A percentile compares a stretch with the other conserved stretches of the same genome.
Evolutionary conservation across 1,140 invertebrate species (phyloP).

Genomic region (Babylonia areolata): DNA sequence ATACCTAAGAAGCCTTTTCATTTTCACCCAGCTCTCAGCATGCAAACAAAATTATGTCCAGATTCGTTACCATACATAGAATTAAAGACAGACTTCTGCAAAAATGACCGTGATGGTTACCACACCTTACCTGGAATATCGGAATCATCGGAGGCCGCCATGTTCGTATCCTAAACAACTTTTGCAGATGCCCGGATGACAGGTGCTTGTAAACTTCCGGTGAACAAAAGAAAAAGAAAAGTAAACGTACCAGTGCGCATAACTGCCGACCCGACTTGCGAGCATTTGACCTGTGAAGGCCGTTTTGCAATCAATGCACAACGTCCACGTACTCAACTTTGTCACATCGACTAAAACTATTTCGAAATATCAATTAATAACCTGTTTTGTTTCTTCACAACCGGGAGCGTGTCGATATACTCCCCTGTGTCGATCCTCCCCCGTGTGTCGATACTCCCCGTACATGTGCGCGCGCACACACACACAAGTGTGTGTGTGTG

Average conservation of each 20-base stretch:
- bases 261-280: too few relatives aligned
- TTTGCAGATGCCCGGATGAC: slow-evolving; percentile 61
- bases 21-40: not conserved
- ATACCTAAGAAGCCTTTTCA: not conserved
- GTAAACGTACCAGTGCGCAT: slow-evolving; percentile 11
- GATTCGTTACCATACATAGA: not conserved
- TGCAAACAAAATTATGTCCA: not conserved
- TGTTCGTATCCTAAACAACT: slow-evolving; percentile 72
- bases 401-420: too few relatives aligned
- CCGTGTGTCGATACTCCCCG: too few relatives aligned
- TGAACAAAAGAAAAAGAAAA: slow-evolving; percentile 28
- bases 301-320: not conserved
- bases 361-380: too few relatives aligned
- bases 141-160: slow-evolving; percentile 72
- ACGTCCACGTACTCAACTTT: too few relatives aligned
- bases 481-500: too few relatives aligned
- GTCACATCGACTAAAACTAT: too few relatives aligned
- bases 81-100: not conserved
- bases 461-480: too few relatives aligned
- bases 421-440: too few relatives aligned
- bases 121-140: slow-evolving; percentile 68
- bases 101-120: not conserved
- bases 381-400: too few relatives aligned
- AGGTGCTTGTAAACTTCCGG: slow-evolving; percentile 41
- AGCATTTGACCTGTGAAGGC: not conserved